Base-by-base conservation (phyloP, 2,113 vertebrate species). In the Plotosus lineatus region DNA sequence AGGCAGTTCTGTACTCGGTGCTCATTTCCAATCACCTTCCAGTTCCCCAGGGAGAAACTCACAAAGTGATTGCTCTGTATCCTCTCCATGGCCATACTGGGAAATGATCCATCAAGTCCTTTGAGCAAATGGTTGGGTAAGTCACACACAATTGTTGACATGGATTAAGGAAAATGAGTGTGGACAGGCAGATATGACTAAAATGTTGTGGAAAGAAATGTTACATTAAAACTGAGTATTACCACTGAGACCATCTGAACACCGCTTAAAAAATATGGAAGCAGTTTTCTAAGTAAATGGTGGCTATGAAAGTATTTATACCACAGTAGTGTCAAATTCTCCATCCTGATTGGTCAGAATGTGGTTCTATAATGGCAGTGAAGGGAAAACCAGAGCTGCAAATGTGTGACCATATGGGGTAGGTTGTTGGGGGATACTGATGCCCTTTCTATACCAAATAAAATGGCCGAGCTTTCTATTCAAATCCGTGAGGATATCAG, bases 181-280 rank as follows among this genome's bases (percentile, higher is more conserved):
- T 15, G 28, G 56, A 63, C 42, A 50, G 42, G 58, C 56, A 48
- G 42, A 51, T 28, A 36, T 36, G 31, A 48, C 17, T 31, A 58
- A 76, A 77, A 77, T 61, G 56, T 60, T 33, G 40, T 17, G 21
- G 55, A 61, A 42, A 76, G 12, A 76, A 60, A 76, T 75, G 68
- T 36, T 36, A 23, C 28, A 42, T 36, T 74, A 53, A 28, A 53
- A 23, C 28, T 28, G 28, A 50, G 69, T 19, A 10, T 28, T 23
- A 65, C 61, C 21, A 21, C 33, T 11, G 33, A 65, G 61, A 38
- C 3, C 7, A 11, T 65, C 65, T 8, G n/a, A 53, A 74, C 3
- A 3, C 48, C 38, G 28, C 48, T 42, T 26, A 42, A 2, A 40
- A 11, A 66, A 40, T n/a, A 40, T 36, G 60, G 15, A 17, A 63